Percentiles rank a stretch among this genome's conserved stretches.
Evolutionary conservation across 2,888 invertebrate genomes (phyloP).

Genomic region (Actias luna): DNA sequence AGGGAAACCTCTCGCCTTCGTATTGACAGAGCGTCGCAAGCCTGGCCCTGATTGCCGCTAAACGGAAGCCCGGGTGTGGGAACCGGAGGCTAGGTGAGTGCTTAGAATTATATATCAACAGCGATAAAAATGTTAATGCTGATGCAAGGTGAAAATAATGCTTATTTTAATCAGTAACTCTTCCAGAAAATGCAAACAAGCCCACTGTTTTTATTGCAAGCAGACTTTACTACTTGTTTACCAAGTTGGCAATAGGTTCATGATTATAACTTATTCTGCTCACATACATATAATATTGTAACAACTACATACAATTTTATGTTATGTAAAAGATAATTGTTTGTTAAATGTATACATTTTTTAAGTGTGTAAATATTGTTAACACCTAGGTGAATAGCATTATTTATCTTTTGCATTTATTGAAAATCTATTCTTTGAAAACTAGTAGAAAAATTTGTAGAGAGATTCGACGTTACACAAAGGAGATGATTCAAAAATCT

Average conservation of each 20-base stretch:
- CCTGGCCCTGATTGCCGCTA: conserved; percentile 75
- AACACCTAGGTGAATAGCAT: background rate
- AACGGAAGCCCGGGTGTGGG: conserved; percentile 71
- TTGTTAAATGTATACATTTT: too few species aligned
- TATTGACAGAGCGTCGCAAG: conserved; percentile 79
- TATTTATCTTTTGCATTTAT: background rate
- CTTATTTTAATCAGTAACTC: background rate
- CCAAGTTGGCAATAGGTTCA: too few species aligned
- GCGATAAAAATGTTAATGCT: conserved; percentile 50
- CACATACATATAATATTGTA: too few species aligned
- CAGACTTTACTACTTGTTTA: too few species aligned
- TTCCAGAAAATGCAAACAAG: background rate
- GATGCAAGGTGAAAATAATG: conserved; percentile 5
- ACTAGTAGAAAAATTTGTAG: conserved; percentile 36
- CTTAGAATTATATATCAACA: conserved; percentile 52
- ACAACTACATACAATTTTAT: background rate
- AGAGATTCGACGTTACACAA: conserved; percentile 48
- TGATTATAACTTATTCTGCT: too few species aligned
- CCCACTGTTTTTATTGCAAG: background rate
- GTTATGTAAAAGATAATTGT: too few species aligned
- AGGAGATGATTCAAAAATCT: conserved; percentile 68
- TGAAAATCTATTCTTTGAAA: conserved; percentile 20
- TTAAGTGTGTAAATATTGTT: background rate
- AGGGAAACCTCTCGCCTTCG: conserved; percentile 77
- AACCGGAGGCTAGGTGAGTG: conserved; percentile 62